Percentiles rank a stretch among this genome's conserved stretches.
Evolutionary conservation across 2,888 invertebrate species (phyloP).

Genomic region (Mystacides longicornis): DNA sequence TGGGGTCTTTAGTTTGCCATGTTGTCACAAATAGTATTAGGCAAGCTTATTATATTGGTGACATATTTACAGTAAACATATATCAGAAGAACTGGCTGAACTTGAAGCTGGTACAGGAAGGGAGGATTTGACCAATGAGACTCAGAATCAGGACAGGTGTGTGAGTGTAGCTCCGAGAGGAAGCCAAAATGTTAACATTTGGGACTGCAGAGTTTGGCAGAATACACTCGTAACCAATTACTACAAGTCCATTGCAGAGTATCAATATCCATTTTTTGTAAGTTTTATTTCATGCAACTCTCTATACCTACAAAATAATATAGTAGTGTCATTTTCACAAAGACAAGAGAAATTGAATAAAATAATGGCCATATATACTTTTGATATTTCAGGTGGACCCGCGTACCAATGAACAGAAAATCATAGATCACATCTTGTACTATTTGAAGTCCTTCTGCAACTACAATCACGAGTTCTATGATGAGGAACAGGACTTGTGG

Average conservation of each 20-base stretch:
- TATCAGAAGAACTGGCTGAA: no score
- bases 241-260: slow-evolving; percentile 33
- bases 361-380: no score
- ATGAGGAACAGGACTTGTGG: slow-evolving; percentile 25
- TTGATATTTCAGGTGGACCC: slow-evolving; percentile 30
- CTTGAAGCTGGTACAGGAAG: no score
- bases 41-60: no score
- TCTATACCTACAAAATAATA: no score
- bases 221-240: slow-evolving; percentile 5
- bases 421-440: slow-evolving; percentile 32
- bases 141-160: neutral
- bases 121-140: neutral
- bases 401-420: slow-evolving; percentile 33
- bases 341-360: no score
- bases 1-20: no score
- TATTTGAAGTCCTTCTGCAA: slow-evolving; percentile 28
- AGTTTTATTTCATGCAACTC: no score
- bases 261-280: slow-evolving; percentile 42
- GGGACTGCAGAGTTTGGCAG: slow-evolving; percentile 18
- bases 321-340: no score
- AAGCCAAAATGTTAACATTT: neutral
- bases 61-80: no score
- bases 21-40: no score
- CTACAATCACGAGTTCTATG: slow-evolving; percentile 25
- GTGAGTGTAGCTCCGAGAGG: neutral